A percentile compares a stretch with the other conserved stretches of the same genome.
These are phyloP conservation scores for Falcaria lacertinaria DNA, from an alignment of 2,888 invertebrate genomes.

Conservation along the genomic window DNA sequence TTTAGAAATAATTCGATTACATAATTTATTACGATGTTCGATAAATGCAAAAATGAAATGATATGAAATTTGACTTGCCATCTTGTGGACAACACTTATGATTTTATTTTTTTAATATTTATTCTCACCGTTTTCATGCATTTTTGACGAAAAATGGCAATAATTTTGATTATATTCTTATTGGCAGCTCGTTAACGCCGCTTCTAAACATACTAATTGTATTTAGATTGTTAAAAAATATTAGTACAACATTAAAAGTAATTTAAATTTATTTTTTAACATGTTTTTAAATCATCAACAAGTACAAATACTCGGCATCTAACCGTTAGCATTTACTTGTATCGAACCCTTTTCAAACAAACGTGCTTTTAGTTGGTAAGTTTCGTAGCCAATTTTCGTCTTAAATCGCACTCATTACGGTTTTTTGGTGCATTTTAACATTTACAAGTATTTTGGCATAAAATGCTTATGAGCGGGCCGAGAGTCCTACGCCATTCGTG, in stretches of 20 bases:
- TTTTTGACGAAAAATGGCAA: background rate
- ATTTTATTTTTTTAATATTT: background rate
- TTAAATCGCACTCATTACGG: slow-evolving; percentile 9
- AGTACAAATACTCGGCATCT: slow-evolving; percentile 15
- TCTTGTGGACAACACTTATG: too few species aligned
- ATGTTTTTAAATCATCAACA: background rate
- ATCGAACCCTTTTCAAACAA: background rate
- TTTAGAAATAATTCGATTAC: too few species aligned
- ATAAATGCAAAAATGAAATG: background rate
- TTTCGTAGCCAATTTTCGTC: background rate
- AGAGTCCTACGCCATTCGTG: slow-evolving; percentile 59
- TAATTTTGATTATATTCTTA: background rate
- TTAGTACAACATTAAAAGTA: background rate
- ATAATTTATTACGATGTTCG: background rate
- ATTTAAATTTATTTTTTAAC: background rate
- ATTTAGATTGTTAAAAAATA: background rate
- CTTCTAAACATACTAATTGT: too few species aligned
- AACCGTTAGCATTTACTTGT: background rate
- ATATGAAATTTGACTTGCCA: background rate
- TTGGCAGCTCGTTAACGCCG: background rate
- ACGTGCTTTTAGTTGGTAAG: background rate
- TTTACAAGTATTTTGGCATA: slow-evolving; percentile 48
- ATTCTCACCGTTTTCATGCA: background rate
- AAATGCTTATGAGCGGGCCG: slow-evolving; percentile 53
- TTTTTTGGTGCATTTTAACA: slow-evolving; percentile 42